Conservation (phyloP, 2,797 vertebrate species). For the Carcharodon carcharias region DNA sequence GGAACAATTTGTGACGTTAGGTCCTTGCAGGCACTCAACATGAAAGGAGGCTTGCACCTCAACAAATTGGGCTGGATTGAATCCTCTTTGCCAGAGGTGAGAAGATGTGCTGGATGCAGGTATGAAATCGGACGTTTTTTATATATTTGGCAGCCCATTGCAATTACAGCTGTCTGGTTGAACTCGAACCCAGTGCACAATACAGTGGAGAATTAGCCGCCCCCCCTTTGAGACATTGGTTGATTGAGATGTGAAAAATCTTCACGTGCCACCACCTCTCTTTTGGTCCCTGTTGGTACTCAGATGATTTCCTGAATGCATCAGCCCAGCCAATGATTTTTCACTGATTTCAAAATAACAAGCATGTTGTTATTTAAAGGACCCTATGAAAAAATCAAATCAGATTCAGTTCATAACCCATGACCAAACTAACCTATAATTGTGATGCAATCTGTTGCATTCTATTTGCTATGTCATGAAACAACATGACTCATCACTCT, state of each 20-base stretch:
- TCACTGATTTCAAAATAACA: not conserved
- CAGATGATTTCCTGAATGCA: too few relatives aligned
- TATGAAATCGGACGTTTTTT: not conserved
- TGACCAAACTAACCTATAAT: too few relatives aligned
- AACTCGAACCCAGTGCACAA: not conserved
- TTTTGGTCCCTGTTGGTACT: too few relatives aligned
- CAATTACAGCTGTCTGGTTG: not conserved
- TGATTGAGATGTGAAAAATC: not conserved
- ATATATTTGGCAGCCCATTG: not conserved
- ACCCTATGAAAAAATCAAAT: too few relatives aligned
- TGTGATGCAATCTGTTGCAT: too few relatives aligned
- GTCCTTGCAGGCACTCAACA: not conserved
- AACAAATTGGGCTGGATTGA: not conserved
- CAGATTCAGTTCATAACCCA: too few relatives aligned
- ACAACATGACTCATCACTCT: too few relatives aligned
- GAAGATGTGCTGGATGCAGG: too few relatives aligned
- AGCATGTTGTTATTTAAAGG: not conserved
- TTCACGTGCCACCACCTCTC: too few relatives aligned
- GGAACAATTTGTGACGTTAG: too few relatives aligned
- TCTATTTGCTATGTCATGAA: too few relatives aligned
- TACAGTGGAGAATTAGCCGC: not conserved
- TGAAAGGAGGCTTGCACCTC: not conserved
- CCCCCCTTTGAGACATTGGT: not conserved
- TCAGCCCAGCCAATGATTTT: too few relatives aligned
- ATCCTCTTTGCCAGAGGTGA: not conserved